Base-by-base conservation (phyloP, 2,888 invertebrate species). In the Schrankia costaestrigalis region DNA sequence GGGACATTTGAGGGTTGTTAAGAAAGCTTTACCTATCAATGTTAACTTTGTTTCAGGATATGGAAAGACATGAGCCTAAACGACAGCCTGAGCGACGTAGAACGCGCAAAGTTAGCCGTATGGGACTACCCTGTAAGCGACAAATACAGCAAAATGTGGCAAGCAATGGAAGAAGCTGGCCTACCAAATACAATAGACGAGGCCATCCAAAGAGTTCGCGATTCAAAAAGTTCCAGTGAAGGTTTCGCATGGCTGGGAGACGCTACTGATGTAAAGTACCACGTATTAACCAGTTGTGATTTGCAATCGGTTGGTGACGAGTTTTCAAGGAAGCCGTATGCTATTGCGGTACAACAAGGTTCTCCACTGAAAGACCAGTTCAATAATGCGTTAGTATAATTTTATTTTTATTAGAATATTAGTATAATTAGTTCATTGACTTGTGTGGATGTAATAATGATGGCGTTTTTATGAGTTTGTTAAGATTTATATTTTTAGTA, bases 51-150 rank as follows among this genome's bases (percentile, higher is more conserved):
- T 55, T 73, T 4, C 65, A 96, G 97, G 58, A 98, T 98, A 56
- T 99, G 99, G 99, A 98, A 98, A 72, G 96, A 97, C 59, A 97
- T 99, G 95, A 97, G 97, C 18, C 82, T 99, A 11, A 97, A 98
- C 73, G 98, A 98, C 78, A 97, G 96, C 32, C 78, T 98, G 30
- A 92, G 93, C 11, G 95, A 97, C 37, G 91, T 96, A 3, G 97
- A 98, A 68, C 89, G 98, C 15, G 95, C 98, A 0, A 96, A 97
- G 73, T 78, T 98, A 9, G 98, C 99, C 0, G 99, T 99, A 0
- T 99, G 98, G 98, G 98, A 99, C 74, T 99, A 99, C 74, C 99
- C 99, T 0, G 97, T 99, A 0, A 97, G 97, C 63, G 98, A 99
- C 79, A 98, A 97, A 69, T 99, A 97, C 77, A 98, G 97, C 22